These are phyloP conservation scores for Hippopotamyrus pictus DNA, from an alignment of 2,797 vertebrate species.

Conservation along the genomic window DNA sequence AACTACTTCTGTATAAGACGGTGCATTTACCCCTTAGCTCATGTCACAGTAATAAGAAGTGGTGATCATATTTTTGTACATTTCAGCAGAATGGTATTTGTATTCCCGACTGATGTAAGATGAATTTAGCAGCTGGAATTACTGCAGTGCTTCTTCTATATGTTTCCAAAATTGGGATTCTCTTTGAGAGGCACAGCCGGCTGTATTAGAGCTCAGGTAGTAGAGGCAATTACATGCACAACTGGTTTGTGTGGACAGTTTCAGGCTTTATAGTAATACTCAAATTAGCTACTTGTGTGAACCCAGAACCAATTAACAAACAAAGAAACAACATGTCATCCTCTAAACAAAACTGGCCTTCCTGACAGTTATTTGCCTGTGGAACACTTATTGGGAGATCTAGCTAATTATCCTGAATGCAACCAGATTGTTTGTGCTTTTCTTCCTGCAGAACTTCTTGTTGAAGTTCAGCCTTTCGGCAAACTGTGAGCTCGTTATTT, in stretches of 20 bases:
- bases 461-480: neutral
- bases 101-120: neutral
- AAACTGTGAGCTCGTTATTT: neutral
- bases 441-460: neutral
- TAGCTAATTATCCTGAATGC: neutral
- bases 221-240: neutral
- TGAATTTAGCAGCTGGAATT: neutral
- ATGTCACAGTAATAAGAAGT: neutral
- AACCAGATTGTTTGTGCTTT: neutral
- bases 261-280: neutral
- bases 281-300: neutral
- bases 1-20: neutral
- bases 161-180: neutral
- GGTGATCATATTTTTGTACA: neutral
- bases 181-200: neutral
- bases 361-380: conserved; percentile 5
- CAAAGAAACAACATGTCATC: conserved; percentile 15
- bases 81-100: neutral
- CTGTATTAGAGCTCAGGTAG: neutral
- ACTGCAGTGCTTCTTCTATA: neutral
- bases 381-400: neutral
- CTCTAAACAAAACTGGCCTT: neutral
- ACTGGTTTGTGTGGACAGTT: neutral
- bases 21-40: neutral
- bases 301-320: neutral